A percentile compares a stretch with the other conserved stretches of the same genome.
These are phyloP conservation scores for Cantharis flavilabris DNA, from an alignment of 2,888 invertebrate genomes.

Conservation along the genomic window DNA sequence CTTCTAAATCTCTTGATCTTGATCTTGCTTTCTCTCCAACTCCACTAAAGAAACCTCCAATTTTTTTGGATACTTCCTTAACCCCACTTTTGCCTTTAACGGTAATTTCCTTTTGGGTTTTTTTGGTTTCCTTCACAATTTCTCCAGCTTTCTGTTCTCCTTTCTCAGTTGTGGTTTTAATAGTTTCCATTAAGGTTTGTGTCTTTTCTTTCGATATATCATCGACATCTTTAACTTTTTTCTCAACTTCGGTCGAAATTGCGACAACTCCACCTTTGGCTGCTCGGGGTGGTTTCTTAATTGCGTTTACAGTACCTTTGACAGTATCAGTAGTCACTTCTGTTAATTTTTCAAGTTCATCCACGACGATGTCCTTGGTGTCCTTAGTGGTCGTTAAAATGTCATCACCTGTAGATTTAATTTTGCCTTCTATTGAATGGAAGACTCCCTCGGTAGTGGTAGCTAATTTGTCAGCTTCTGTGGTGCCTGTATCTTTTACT, in stretches of 20 bases:
- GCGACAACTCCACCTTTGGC: background rate
- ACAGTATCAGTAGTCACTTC: background rate
- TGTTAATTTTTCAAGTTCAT: slow-evolving; percentile 6
- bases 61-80: background rate
- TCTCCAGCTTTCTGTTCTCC: background rate
- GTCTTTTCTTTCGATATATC: background rate
- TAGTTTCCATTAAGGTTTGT: background rate
- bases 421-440: background rate
- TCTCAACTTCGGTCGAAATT: background rate
- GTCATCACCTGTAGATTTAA: background rate
- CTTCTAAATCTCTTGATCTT: background rate
- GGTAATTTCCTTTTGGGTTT: slow-evolving; percentile 1
- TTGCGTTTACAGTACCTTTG: slow-evolving; percentile 2
- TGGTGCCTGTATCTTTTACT: background rate
- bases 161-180: background rate
- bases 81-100: background rate
- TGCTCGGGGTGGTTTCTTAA: background rate
- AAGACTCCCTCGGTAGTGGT: background rate
- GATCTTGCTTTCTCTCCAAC: background rate
- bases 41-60: background rate
- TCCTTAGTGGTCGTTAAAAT: slow-evolving; percentile 3
- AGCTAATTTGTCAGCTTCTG: background rate
- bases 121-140: background rate
- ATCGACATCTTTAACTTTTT: background rate
- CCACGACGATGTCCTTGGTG: background rate